phyloP scores from a whole-genome alignment of 2,888 invertebrate species.

The Lamellibrachia columna region DNA sequence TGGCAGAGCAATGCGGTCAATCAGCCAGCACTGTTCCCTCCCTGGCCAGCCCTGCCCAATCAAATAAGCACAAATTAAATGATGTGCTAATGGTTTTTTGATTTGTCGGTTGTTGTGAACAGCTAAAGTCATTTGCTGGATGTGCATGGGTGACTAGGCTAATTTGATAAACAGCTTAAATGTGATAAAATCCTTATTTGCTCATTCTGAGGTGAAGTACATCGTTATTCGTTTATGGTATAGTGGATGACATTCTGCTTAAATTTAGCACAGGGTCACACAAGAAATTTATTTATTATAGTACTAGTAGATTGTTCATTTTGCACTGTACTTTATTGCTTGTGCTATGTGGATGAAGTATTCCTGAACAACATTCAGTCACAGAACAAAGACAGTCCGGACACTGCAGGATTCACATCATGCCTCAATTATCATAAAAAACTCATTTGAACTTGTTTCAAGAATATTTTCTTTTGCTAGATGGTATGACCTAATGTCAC shows the following conservation, averaged over 20 bases:
- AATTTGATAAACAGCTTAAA: conserved; percentile 9
- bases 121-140: conserved; percentile 1
- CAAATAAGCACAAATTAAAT: conserved; percentile 12
- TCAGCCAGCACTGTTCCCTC: background rate
- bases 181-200: background rate
- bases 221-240: background rate
- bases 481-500: no score
- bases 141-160: background rate
- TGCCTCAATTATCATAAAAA: no score
- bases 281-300: background rate
- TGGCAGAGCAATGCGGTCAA: background rate
- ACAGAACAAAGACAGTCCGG: no score
- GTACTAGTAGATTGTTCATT: background rate
- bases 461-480: no score
- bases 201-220: background rate
- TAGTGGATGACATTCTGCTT: conserved; percentile 3
- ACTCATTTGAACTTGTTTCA: no score
- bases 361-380: background rate
- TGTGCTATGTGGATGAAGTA: background rate
- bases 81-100: conserved; percentile 12
- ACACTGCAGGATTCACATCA: no score
- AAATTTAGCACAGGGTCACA: background rate
- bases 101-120: conserved; percentile 11
- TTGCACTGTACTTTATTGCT: background rate
- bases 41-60: background rate